Base-by-base conservation (phyloP, 2,113 vertebrate genomes). In the Acanthisitta chloris region DNA sequence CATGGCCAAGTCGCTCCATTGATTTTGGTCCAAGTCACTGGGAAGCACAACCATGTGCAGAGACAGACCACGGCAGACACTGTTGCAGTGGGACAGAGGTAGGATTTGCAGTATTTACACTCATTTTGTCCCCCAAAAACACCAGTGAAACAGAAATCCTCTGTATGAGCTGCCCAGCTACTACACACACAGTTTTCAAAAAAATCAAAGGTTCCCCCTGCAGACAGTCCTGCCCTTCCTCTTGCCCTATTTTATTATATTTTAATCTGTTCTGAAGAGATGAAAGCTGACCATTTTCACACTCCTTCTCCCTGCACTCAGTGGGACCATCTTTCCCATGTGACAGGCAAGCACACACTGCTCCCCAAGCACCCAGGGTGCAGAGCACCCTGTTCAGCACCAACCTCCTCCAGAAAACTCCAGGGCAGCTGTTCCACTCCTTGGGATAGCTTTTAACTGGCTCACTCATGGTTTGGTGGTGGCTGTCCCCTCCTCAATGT, bases 11-110 rank as follows among this genome's bases (percentile, higher is more conserved):
- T 90, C 34, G 24, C 28, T 88, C 52, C 54, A 54, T 17, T 94
- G 84, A 91, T 77, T 91, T 70, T 64, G 42, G 74, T 91, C 87
- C 95, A 95, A 85, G 81, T 62, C 74, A 85, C 78, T 43, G 28
- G 46, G 42, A 88, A 86, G 73, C 43, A 66, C 51, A 78, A 18
- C 10, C 6, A 3, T 1, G 0, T 51, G 74, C 71, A 88, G 54
- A 43, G 29, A 23, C 62, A 72, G 43, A 40, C 8, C 31, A 45
- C 0, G 0, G 17, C 62, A 48, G 28, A 52, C 2, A 2, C 76
- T 28, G 16, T 2, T 61, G 38, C 40, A 48, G 57, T 25, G 42
- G 65, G 49, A 67, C 5, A 6, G 54, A 82, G 10, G 13, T n/a
- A 38, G 42, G 28, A 69, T 66, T 57, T 88, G 28, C 21, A 66